Base-by-base conservation (phyloP, 2,113 vertebrate species). In the Mungos mungo region DNA sequence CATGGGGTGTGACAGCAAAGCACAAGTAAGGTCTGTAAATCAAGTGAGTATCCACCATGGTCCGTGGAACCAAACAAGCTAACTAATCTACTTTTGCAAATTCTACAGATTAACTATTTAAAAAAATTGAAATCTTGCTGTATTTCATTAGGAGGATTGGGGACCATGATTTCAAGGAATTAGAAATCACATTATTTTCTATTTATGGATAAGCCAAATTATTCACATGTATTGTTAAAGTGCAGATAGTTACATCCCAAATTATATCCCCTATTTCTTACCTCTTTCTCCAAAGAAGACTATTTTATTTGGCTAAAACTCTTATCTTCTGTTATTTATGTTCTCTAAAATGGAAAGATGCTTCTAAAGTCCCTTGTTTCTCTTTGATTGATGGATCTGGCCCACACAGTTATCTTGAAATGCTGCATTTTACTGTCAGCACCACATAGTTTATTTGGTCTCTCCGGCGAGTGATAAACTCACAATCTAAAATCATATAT, bases 281-380 rank as follows among this genome's bases (percentile, higher is more conserved):
- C 68, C 65, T 57, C 12, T 80, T 94, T 79, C 76, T 47, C 69
- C 23, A 88, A 77, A 45, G 33, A 93, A 79, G 7, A 91, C 57
- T 69, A 11, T 93, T 82, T 74, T 31, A 79, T 85, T 95, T 91
- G 66, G 38, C 52, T 76, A 27, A 50, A 83, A 63, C 33, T 60
- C 80, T 68, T 89, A 45, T 81, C 71, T 92, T 88, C 72, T 66
- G n/a, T 65, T 76, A 82, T 23, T 94, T 81, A 79, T 65, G 9
- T n/a, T 92, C 84, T 93, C 65, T 94, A 93, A 82, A 92, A 45
- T 63, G 23, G 29, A 91, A 83, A 65, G 77, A 84, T 93, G 60
- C 13, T 82, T 89, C 65, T 90, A 27, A 82, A 89, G 68, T 83
- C 29, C 12, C 33, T 76, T 0, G 0, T n/a, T 93, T 88, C 86